phyloP scores from a whole-genome alignment of 1,140 invertebrate species.

The Lordiphosa mommai region DNA sequence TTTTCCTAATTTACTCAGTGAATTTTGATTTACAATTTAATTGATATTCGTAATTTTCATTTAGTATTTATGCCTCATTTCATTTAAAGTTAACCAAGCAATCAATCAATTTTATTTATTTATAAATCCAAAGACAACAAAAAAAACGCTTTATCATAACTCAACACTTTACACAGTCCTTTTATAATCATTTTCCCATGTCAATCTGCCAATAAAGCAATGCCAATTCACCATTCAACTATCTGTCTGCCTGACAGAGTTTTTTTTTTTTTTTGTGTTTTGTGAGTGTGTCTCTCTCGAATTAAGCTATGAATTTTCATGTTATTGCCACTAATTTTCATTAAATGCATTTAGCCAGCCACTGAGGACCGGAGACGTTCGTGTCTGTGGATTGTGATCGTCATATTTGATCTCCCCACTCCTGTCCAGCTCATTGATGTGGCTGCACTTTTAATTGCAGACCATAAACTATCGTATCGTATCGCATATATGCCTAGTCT shows the following conservation, averaged over 20 bases:
- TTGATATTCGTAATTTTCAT: no score
- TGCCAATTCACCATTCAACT: slow-evolving; percentile 41
- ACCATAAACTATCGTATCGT: slow-evolving; percentile 66
- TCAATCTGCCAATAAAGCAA: slow-evolving; percentile 55
- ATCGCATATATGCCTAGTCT: slow-evolving; percentile 49
- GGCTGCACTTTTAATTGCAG: slow-evolving; percentile 63
- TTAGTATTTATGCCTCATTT: no score
- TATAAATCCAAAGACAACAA: slow-evolving; percentile 25
- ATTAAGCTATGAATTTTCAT: slow-evolving; percentile 76
- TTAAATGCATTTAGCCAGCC: slow-evolving; percentile 35
- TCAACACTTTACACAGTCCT: slow-evolving; percentile 59
- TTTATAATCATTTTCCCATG: slow-evolving; percentile 71
- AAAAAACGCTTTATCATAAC: no score
- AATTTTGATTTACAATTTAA: no score
- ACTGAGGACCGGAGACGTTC: neutral
- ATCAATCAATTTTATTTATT: slow-evolving; percentile 56
- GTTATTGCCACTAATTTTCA: slow-evolving; percentile 72
- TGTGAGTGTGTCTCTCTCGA: slow-evolving; percentile 31
- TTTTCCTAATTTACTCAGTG: no score
- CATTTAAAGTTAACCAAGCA: slow-evolving; percentile 35
- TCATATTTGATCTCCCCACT: neutral
- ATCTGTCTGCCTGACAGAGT: slow-evolving; percentile 36
- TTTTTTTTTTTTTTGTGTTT: slow-evolving; percentile 28
- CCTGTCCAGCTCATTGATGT: neutral
- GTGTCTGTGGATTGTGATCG: neutral